A percentile compares a stretch with the other conserved stretches of the same genome.
Conservation (phyloP, 2,797 vertebrate genomes). For the Centropyge bicolor region DNA sequence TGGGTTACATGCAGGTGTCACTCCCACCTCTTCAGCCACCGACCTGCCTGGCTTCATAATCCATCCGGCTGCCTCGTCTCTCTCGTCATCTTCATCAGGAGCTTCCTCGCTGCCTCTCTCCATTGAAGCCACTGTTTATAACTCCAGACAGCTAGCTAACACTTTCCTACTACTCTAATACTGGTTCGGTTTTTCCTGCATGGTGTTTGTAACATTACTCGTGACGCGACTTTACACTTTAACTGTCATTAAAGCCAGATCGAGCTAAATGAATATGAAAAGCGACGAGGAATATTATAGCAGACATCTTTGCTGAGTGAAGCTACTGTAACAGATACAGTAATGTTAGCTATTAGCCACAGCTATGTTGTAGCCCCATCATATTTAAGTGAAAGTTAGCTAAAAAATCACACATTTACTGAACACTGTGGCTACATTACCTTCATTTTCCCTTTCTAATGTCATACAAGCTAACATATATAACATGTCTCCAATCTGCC, state of each 20-base stretch:
- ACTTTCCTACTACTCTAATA: not conserved
- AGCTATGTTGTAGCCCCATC: not conserved
- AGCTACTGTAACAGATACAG: not conserved
- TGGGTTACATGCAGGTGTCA: conserved; percentile 11
- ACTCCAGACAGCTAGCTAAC: not conserved
- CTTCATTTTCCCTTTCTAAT: not conserved
- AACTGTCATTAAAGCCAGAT: not conserved
- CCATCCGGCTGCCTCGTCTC: conserved; percentile 18
- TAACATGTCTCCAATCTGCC: not conserved
- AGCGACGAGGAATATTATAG: not conserved
- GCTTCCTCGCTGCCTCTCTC: conserved; percentile 49
- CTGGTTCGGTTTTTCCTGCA: not conserved
- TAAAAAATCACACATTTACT: not conserved
- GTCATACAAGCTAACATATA: not conserved
- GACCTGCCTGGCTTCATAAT: conserved; percentile 5
- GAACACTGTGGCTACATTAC: too few species aligned
- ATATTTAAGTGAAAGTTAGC: conserved; percentile 2
- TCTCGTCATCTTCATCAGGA: conserved; percentile 54
- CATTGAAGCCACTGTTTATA: conserved; percentile 35
- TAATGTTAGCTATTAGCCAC: not conserved
- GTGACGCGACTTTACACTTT: not conserved
- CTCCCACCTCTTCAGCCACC: conserved; percentile 33
- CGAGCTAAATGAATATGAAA: not conserved
- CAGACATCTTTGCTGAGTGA: not conserved
- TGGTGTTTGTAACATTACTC: not conserved